These are phyloP conservation scores for Perithous albicinctus DNA, from an alignment of 2,888 invertebrate genomes.

Conservation along the genomic window DNA sequence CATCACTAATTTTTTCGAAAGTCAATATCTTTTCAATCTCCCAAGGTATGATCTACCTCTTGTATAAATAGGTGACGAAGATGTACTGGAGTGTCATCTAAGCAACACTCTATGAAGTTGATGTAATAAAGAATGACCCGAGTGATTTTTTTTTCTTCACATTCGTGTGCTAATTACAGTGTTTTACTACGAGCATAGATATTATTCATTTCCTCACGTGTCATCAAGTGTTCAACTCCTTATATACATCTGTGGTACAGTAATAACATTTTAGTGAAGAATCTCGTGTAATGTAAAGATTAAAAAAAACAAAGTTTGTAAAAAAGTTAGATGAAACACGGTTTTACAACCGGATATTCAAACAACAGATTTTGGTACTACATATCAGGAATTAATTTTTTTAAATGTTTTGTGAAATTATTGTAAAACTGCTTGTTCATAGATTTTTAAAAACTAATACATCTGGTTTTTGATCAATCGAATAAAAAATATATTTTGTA, in stretches of 20 bases:
- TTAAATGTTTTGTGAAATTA: too few species aligned
- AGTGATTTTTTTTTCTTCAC: slow-evolving; percentile 29
- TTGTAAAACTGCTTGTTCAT: too few species aligned
- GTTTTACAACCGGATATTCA: not conserved
- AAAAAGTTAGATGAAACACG: not conserved
- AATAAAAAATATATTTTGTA: too few species aligned
- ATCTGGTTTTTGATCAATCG: too few species aligned
- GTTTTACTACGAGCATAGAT: slow-evolving; percentile 56
- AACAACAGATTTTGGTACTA: not conserved
- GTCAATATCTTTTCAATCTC: slow-evolving; percentile 20
- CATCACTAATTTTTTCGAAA: slow-evolving; percentile 36
- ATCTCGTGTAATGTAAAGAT: not conserved
- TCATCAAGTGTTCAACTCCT: not conserved
- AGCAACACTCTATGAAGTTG: slow-evolving; percentile 5
- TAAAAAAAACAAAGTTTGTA: not conserved
- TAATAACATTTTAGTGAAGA: not conserved
- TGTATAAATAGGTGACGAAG: not conserved
- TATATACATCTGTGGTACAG: not conserved
- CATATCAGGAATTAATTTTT: too few species aligned
- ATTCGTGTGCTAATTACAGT: slow-evolving; percentile 69
- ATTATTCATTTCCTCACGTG: slow-evolving; percentile 45
- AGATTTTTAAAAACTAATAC: too few species aligned
- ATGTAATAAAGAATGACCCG: not conserved
- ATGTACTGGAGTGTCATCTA: not conserved
- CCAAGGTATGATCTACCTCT: not conserved